A percentile compares a stretch with the other conserved stretches of the same genome.
These are phyloP conservation scores for Aurelia coerulea DNA, from an alignment of 30 jellyfish, hydroid and myxozoan genomes.

Conservation along the genomic window DNA sequence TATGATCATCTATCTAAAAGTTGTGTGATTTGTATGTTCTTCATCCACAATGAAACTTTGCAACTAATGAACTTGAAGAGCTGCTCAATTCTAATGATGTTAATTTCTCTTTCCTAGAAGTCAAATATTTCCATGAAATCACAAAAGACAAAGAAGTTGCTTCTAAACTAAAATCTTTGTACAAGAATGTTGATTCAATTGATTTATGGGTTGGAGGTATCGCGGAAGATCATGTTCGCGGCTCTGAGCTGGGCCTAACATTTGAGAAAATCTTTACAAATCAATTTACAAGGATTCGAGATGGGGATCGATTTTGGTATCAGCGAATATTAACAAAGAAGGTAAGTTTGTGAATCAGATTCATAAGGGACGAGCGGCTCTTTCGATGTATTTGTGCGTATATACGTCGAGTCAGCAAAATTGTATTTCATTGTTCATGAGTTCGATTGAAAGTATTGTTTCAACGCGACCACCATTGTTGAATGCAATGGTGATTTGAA, in stretches of 20 bases:
- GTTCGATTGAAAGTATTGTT: too few species aligned
- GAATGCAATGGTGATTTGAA: too few species aligned
- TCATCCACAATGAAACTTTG: too few species aligned
- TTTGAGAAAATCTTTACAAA: conserved; percentile 19
- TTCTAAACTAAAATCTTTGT: not conserved
- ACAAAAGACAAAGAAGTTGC: conserved; percentile 13
- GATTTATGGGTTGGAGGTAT: conserved; percentile 61
- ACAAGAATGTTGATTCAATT: conserved; percentile 9
- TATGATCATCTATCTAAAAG: too few species aligned
- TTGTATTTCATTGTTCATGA: not conserved
- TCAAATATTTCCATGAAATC: conserved; percentile 10
- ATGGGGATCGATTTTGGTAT: conserved; percentile 59
- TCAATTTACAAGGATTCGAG: conserved; percentile 26
- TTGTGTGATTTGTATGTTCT: too few species aligned
- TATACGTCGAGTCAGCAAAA: not conserved
- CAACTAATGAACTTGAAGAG: too few species aligned
- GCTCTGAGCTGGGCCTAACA: conserved; percentile 36
- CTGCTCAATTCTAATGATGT: too few species aligned
- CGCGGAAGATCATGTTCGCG: conserved; percentile 45
- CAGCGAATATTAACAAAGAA: not conserved
- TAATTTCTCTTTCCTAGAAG: not conserved
- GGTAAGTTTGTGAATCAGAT: not conserved
- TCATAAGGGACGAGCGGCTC: not conserved
- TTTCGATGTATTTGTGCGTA: not conserved
- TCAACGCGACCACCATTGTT: too few species aligned